Evolutionary conservation across 2,797 vertebrate species (phyloP).

Genomic region (Chanos chanos): DNA sequence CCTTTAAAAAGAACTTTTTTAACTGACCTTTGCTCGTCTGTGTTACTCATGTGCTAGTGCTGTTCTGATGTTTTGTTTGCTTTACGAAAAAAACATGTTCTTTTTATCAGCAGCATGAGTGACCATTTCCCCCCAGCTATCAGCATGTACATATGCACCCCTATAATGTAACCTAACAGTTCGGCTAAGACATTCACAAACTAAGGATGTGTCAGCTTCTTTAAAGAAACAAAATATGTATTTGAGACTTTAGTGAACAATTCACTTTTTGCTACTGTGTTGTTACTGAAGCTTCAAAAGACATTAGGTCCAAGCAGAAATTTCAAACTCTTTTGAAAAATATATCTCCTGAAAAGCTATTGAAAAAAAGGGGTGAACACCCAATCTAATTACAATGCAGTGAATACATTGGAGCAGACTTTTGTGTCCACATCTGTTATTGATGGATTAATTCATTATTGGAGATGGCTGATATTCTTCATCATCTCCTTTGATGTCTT

Average conservation of each 20-base stretch:
- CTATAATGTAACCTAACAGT: not conserved
- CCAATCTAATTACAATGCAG: too few relatives aligned
- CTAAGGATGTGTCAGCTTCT: too few relatives aligned
- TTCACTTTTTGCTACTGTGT: too few relatives aligned
- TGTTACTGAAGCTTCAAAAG: too few relatives aligned
- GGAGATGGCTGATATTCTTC: not conserved
- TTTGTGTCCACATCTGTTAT: not conserved
- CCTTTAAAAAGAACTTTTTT: not conserved
- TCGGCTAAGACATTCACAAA: too few relatives aligned
- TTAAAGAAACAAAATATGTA: too few relatives aligned
- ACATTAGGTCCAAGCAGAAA: too few relatives aligned
- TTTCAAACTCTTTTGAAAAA: too few relatives aligned
- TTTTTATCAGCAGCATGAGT: slow-evolving; percentile 6
- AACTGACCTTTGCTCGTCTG: not conserved
- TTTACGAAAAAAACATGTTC: slow-evolving; percentile 7
- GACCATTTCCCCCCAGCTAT: slow-evolving; percentile 10
- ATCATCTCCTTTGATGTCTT: slow-evolving; percentile 3
- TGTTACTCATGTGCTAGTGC: not conserved
- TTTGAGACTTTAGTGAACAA: too few relatives aligned
- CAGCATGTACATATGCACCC: not conserved
- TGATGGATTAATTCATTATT: not conserved
- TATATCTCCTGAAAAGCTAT: too few relatives aligned
- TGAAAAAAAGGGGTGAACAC: too few relatives aligned
- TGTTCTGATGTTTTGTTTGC: not conserved
- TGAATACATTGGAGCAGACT: not conserved